These are phyloP conservation scores for Amphipyra tragopoginis DNA, from an alignment of 2,888 invertebrate species.

Conservation along the genomic window DNA sequence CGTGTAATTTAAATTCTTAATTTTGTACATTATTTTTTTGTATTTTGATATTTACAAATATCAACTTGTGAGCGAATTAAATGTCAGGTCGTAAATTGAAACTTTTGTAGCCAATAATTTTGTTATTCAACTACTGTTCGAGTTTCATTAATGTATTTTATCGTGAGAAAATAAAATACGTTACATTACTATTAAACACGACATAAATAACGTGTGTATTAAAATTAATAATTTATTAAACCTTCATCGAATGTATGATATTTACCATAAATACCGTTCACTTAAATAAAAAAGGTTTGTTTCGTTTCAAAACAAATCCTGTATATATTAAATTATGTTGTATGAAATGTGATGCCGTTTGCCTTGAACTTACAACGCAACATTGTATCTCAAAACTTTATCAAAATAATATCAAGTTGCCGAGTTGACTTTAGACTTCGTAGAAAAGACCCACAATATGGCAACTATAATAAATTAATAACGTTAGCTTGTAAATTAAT, in stretches of 20 bases:
- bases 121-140: constrained; percentile 15
- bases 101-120: constrained; percentile 5
- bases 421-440: constrained; percentile 74
- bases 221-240: constrained; percentile 25
- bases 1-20: constrained; percentile 27
- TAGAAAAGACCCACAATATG: constrained; percentile 73
- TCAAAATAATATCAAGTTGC: constrained; percentile 76
- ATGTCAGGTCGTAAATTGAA: constrained; percentile 21
- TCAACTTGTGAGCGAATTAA: constrained; percentile 22
- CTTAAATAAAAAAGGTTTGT: constrained; percentile 31
- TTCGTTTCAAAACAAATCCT: constrained; percentile 34
- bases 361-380: constrained; percentile 72
- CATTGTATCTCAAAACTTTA: constrained; percentile 71
- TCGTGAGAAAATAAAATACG: constrained; percentile 50
- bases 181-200: constrained; percentile 29
- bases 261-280: constrained; percentile 10
- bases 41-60: constrained; percentile 18
- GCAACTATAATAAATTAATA: constrained; percentile 55
- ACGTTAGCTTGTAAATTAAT: constrained; percentile 65
- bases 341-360: constrained; percentile 61
- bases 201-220: constrained; percentile 20
- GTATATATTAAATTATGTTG: constrained; percentile 52
- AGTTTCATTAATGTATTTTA: constrained; percentile 25
- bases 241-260: constrained; percentile 11
- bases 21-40: constrained; percentile 3